Evolutionary conservation across 1,140 invertebrate genomes (phyloP).

Genomic region (Plodia interpunctella): DNA sequence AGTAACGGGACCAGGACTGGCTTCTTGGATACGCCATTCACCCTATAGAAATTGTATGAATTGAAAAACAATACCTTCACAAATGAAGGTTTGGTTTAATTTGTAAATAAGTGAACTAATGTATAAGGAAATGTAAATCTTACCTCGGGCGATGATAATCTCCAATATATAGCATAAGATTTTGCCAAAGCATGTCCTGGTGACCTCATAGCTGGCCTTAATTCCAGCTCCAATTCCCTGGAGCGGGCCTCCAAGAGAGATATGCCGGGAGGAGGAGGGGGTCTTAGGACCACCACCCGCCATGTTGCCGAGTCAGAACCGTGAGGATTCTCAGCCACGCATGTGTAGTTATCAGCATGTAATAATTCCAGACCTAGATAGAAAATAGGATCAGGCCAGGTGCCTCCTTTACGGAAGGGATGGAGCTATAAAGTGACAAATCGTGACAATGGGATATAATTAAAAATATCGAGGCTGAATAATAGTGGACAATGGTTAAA

Average conservation of each 20-base stretch:
- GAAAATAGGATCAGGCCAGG: too few relatives aligned
- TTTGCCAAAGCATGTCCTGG: slow-evolving; percentile 63
- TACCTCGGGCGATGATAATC: slow-evolving; percentile 63
- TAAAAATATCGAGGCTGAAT: too few relatives aligned
- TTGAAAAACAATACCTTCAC: too few relatives aligned
- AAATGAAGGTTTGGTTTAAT: too few relatives aligned
- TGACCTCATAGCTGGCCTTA: slow-evolving; percentile 75
- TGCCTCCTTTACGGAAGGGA: too few relatives aligned
- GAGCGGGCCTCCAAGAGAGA: slow-evolving; percentile 80
- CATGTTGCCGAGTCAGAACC: slow-evolving; percentile 90
- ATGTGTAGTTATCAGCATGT: slow-evolving; percentile 90
- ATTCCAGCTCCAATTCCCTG: slow-evolving; percentile 80
- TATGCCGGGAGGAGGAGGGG: slow-evolving; percentile 82
- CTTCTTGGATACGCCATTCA: slow-evolving; percentile 62
- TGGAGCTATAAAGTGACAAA: too few relatives aligned
- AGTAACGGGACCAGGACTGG: slow-evolving; percentile 51
- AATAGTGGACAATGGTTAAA: too few relatives aligned
- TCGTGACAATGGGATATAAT: too few relatives aligned
- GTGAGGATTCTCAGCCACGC: slow-evolving; percentile 89
- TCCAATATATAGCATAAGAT: slow-evolving; percentile 59
- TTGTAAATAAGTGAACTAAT: too few relatives aligned
- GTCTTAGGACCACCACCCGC: slow-evolving; percentile 85
- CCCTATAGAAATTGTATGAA: slow-evolving; percentile 32
- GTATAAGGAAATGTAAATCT: slow-evolving; percentile 13
- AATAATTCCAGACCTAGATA: slow-evolving; percentile 75